Conservation (phyloP, 2,888 invertebrate species). For the Sinohyriopsis cumingii region DNA sequence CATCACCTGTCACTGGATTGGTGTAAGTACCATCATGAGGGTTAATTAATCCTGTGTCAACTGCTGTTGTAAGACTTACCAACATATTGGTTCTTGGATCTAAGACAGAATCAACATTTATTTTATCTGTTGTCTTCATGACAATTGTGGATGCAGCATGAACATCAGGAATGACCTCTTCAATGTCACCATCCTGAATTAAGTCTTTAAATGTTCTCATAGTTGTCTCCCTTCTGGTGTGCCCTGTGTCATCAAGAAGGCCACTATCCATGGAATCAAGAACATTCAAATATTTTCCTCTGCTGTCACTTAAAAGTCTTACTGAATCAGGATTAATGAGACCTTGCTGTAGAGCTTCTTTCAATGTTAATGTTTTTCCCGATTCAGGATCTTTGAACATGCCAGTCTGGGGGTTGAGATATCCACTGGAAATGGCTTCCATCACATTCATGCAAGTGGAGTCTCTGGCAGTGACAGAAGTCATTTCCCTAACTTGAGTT, state of each 20-base stretch:
- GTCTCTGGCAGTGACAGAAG: slow-evolving; percentile 40
- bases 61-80: slow-evolving; percentile 52
- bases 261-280: slow-evolving; percentile 81
- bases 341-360: slow-evolving; percentile 80
- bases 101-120: slow-evolving; percentile 53
- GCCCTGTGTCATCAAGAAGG: slow-evolving; percentile 51
- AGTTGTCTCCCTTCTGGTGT: slow-evolving; percentile 31
- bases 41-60: slow-evolving; percentile 65
- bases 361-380: slow-evolving; percentile 84
- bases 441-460: slow-evolving; percentile 52
- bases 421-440: slow-evolving; percentile 74
- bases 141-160: slow-evolving; percentile 41
- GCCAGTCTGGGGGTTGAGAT: slow-evolving; percentile 85
- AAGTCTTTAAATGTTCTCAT: slow-evolving; percentile 47
- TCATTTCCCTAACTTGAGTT: slow-evolving; percentile 41
- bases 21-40: slow-evolving; percentile 80
- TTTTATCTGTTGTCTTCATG: slow-evolving; percentile 53
- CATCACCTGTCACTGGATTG: slow-evolving; percentile 87
- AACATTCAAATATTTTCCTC: slow-evolving; percentile 76
- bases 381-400: slow-evolving; percentile 85
- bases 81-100: slow-evolving; percentile 51
- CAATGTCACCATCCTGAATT: slow-evolving; percentile 64
- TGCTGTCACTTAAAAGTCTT: slow-evolving; percentile 36
- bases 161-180: slow-evolving; percentile 37
- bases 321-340: slow-evolving; percentile 55